Conservation (phyloP, 2,888 invertebrate species). For the Drosophila falleni region DNA sequence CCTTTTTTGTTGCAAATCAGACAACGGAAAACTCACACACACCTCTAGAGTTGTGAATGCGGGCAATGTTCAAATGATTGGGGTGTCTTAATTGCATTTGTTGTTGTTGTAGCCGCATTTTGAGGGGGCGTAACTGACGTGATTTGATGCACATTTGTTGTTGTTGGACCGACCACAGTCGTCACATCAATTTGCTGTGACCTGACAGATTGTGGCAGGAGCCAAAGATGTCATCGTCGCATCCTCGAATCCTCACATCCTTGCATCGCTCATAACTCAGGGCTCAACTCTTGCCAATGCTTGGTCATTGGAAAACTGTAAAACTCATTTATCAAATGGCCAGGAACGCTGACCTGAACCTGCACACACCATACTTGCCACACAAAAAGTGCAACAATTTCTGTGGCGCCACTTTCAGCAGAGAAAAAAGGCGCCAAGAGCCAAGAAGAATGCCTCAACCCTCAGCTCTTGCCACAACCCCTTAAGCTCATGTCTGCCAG, state of each 20-base stretch:
- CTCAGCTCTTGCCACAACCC: background rate
- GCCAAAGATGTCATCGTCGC: conserved; percentile 50
- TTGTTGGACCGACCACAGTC: conserved; percentile 39
- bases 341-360: conserved; percentile 57
- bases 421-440: conserved; percentile 37
- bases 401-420: conserved; percentile 48
- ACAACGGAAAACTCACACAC: conserved; percentile 24
- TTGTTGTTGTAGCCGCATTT: background rate
- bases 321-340: conserved; percentile 79
- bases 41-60: conserved; percentile 23
- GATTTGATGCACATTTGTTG: conserved; percentile 29
- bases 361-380: conserved; percentile 31
- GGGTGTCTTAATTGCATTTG: conserved; percentile 35
- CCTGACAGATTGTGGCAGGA: conserved; percentile 65
- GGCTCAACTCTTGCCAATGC: conserved; percentile 39
- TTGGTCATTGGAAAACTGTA: conserved; percentile 61
- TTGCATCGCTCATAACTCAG: conserved; percentile 62
- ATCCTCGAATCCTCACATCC: conserved; percentile 24
- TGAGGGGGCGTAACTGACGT: background rate
- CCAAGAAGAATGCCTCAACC: conserved; percentile 45
- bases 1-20: conserved; percentile 45
- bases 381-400: conserved; percentile 68
- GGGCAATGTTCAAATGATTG: conserved; percentile 13
- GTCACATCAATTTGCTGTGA: conserved; percentile 63
- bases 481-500: conserved; percentile 46